phyloP scores from a whole-genome alignment of 2,797 vertebrate genomes.

The Champsocephalus gunnari region DNA sequence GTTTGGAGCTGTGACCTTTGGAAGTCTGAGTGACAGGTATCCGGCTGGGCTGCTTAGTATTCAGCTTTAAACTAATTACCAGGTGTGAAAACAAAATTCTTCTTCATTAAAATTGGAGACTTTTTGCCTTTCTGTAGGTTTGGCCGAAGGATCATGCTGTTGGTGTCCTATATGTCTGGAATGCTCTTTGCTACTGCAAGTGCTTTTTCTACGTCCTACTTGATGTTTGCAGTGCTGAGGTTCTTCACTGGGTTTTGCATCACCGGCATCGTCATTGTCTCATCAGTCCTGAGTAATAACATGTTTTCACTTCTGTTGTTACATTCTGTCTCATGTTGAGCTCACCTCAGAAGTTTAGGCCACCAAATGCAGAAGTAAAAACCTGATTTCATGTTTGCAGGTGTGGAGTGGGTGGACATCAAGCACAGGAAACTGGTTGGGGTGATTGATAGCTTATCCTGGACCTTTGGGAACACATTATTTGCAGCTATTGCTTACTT shows the following conservation, averaged over 20 bases:
- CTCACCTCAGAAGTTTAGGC: not conserved
- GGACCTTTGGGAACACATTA: constrained; percentile 75
- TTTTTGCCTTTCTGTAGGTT: constrained; percentile 60
- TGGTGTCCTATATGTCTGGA: constrained; percentile 74
- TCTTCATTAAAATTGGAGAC: not conserved
- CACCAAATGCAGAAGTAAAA: not conserved
- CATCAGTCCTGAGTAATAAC: constrained; percentile 77
- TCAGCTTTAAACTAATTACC: not conserved
- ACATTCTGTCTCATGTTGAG: not conserved
- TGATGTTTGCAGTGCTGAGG: constrained; percentile 80
- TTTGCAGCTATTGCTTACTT: constrained; percentile 77
- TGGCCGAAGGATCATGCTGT: constrained; percentile 79
- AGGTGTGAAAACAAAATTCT: not conserved
- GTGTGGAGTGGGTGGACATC: constrained; percentile 86
- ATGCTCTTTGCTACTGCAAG: constrained; percentile 75
- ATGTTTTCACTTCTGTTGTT: not conserved
- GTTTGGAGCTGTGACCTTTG: constrained; percentile 81
- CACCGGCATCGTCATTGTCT: constrained; percentile 81
- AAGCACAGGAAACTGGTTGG: constrained; percentile 82
- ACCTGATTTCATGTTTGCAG: constrained; percentile 56
- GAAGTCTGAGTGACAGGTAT: constrained; percentile 83
- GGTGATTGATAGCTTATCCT: constrained; percentile 81
- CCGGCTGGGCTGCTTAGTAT: not conserved
- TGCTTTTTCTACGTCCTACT: constrained; percentile 79
- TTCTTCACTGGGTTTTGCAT: constrained; percentile 83